phyloP scores from a whole-genome alignment of 2,888 invertebrate species.

The Orthosia gracilis region DNA sequence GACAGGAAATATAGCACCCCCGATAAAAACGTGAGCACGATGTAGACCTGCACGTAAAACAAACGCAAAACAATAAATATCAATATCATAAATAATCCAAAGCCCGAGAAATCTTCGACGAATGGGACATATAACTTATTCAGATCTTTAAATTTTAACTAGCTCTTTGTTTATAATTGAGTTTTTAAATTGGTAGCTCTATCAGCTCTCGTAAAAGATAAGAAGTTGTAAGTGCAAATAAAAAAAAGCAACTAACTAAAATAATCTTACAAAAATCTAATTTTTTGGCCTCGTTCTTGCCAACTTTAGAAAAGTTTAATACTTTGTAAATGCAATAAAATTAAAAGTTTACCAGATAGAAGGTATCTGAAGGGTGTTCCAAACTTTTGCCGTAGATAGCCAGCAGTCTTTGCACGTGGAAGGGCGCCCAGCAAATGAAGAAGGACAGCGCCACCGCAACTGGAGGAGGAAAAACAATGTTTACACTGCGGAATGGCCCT shows the following conservation, averaged over 20 bases:
- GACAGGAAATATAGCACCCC: slow-evolving; percentile 98
- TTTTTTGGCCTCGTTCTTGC: not conserved
- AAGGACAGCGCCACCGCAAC: slow-evolving; percentile 96
- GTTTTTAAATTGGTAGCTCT: slow-evolving; percentile 4
- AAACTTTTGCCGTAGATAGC: slow-evolving; percentile 93
- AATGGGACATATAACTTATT: slow-evolving; percentile 23
- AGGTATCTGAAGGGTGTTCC: slow-evolving; percentile 86
- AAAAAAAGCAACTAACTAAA: not conserved
- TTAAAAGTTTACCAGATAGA: slow-evolving; percentile 81
- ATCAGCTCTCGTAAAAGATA: not conserved
- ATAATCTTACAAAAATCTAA: not conserved
- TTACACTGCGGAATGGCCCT: not conserved
- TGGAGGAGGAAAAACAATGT: slow-evolving; percentile 79
- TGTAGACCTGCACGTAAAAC: slow-evolving; percentile 89
- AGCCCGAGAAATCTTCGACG: slow-evolving; percentile 18
- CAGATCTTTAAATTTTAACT: not conserved
- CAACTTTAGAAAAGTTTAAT: slow-evolving; percentile 17
- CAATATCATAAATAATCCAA: slow-evolving; percentile 45
- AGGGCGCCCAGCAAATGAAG: slow-evolving; percentile 97
- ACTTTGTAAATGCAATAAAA: slow-evolving; percentile 27
- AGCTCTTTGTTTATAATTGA: not conserved
- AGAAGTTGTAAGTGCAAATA: slow-evolving; percentile 3
- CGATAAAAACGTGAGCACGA: slow-evolving; percentile 95
- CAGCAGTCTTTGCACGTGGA: slow-evolving; percentile 97
- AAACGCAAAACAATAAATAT: slow-evolving; percentile 41